phyloP scores from a whole-genome alignment of 2,797 vertebrate genomes.

The Poeciliopsis gracilis region DNA sequence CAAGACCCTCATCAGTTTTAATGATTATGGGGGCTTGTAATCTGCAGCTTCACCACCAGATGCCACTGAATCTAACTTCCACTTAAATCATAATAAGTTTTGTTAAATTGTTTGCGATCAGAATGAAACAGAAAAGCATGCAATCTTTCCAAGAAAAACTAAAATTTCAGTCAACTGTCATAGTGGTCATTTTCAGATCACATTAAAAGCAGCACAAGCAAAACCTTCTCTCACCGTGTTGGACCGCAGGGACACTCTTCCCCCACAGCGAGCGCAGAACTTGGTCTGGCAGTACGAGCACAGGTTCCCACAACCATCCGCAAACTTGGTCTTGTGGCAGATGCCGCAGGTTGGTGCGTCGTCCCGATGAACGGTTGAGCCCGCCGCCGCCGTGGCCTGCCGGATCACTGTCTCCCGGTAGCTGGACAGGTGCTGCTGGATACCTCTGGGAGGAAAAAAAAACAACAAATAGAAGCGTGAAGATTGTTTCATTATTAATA shows the following conservation, averaged over 20 bases:
- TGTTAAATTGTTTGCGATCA: neutral
- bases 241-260: slow-evolving; percentile 93
- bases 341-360: slow-evolving; percentile 97
- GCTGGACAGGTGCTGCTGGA: slow-evolving; percentile 97
- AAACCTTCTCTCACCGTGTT: slow-evolving; percentile 85
- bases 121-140: neutral
- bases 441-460: slow-evolving; percentile 77
- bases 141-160: neutral
- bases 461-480: neutral
- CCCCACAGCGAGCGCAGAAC: slow-evolving; percentile 97
- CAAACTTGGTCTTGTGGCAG: slow-evolving; percentile 98
- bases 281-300: slow-evolving; percentile 98
- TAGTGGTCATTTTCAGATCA: neutral
- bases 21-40: neutral
- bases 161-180: neutral
- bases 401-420: slow-evolving; percentile 94
- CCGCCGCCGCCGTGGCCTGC: slow-evolving; percentile 80
- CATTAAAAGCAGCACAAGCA: neutral
- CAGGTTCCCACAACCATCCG: slow-evolving; percentile 95
- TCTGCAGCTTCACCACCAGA: slow-evolving; percentile 6
- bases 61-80: neutral
- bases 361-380: slow-evolving; percentile 89
- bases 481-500: neutral
- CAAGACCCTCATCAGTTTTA: neutral
- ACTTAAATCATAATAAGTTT: neutral